These are phyloP conservation scores for Alviniconcha strummeri DNA, from an alignment of 2,888 invertebrate species.

Conservation along the genomic window DNA sequence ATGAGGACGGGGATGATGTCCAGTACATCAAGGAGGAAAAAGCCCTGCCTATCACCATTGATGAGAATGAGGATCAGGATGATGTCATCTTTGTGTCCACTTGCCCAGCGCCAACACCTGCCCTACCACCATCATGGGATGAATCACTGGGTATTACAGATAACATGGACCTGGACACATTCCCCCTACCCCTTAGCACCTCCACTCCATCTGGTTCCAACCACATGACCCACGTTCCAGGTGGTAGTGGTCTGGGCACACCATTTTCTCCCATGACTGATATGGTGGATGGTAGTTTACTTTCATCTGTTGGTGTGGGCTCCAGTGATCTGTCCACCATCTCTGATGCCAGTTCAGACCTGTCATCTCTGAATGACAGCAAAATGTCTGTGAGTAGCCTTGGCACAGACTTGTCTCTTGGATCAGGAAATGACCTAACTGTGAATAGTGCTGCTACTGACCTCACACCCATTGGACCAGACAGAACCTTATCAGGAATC, in stretches of 20 bases:
- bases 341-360: too few species aligned
- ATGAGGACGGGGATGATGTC: conserved; percentile 61
- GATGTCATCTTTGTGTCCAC: conserved; percentile 58
- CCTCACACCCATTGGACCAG: too few species aligned
- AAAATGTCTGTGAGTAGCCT: not conserved
- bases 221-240: not conserved
- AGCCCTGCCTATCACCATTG: conserved; percentile 32
- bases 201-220: not conserved
- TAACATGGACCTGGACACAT: conserved; percentile 8
- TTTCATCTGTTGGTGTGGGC: too few species aligned
- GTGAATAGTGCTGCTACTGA: too few species aligned
- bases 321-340: too few species aligned
- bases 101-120: not conserved
- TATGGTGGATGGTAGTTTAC: too few species aligned
- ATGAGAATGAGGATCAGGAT: conserved; percentile 40
- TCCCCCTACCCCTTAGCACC: not conserved
- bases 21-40: conserved; percentile 58
- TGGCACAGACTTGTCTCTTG: not conserved
- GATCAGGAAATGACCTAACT: not conserved
- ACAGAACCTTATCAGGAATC: too few species aligned
- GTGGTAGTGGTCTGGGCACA: not conserved
- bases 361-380: not conserved
- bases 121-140: conserved; percentile 8
- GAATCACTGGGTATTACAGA: not conserved
- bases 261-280: not conserved